A percentile compares a stretch with the other conserved stretches of the same genome.
Conservation (phyloP, 1,140 invertebrate species). For the Dinoponera quadriceps region DNA sequence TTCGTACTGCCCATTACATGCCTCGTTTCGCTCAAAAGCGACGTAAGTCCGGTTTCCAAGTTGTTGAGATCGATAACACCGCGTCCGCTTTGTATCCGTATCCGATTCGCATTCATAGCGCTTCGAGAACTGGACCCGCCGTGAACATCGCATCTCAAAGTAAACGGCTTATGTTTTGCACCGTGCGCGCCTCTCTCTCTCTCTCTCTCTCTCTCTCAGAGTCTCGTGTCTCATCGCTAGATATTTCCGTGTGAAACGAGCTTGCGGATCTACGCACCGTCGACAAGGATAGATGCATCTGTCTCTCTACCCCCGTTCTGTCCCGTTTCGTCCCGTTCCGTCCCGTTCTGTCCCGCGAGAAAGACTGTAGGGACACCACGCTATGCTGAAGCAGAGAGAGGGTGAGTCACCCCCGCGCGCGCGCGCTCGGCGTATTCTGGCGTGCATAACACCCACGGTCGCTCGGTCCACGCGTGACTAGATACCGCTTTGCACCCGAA, state of each 20-base stretch:
- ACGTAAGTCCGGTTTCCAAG: slow-evolving; percentile 12
- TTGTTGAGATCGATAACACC: not conserved
- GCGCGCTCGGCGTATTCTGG: slow-evolving; percentile 79
- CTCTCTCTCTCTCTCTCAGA: not conserved
- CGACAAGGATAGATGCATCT: slow-evolving; percentile 74
- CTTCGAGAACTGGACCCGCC: not conserved
- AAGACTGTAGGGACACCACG: slow-evolving; percentile 50
- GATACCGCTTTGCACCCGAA: slow-evolving; percentile 81
- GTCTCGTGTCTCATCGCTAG: not conserved
- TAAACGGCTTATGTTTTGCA: not conserved
- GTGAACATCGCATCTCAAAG: not conserved
- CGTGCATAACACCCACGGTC: slow-evolving; percentile 82
- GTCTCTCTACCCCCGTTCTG: slow-evolving; percentile 40
- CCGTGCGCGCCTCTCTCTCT: slow-evolving; percentile 1
- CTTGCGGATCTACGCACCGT: slow-evolving; percentile 71
- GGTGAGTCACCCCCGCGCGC: slow-evolving; percentile 80
- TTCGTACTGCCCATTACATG: slow-evolving; percentile 13
- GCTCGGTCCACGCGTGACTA: slow-evolving; percentile 82
- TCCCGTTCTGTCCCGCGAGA: slow-evolving; percentile 62
- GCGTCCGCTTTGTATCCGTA: not conserved
- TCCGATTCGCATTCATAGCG: not conserved
- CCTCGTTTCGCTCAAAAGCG: slow-evolving; percentile 22
- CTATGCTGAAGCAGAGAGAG: slow-evolving; percentile 67
- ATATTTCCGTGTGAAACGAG: slow-evolving; percentile 68
- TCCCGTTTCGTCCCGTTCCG: slow-evolving; percentile 42